Conservation (phyloP, 2,797 vertebrate genomes). For the Peromyscus eremicus region DNA sequence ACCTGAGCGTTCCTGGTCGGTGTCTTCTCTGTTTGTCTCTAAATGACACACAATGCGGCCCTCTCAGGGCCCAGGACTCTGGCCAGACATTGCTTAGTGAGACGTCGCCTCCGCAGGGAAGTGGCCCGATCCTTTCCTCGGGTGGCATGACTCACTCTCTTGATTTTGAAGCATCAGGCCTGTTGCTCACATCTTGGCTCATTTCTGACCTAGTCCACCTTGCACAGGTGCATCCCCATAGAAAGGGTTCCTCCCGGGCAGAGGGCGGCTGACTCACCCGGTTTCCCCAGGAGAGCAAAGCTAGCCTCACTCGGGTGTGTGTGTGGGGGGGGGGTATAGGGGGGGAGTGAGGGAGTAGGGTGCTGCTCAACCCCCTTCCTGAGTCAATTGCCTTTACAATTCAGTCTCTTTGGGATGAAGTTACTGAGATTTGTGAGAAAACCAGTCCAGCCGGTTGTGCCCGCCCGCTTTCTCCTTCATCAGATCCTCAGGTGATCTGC, state of each 20-base stretch:
- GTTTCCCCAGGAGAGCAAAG: background rate
- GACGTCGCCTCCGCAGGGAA: background rate
- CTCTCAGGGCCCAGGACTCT: background rate
- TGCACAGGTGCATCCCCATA: background rate
- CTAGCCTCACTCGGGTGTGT: background rate
- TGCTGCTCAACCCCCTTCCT: background rate
- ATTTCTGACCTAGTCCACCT: background rate
- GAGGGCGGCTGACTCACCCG: background rate
- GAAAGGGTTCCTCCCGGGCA: background rate
- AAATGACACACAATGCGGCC: background rate
- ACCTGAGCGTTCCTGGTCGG: background rate
- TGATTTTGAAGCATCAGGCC: constrained; percentile 10
- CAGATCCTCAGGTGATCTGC: constrained; percentile 26
- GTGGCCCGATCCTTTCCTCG: background rate
- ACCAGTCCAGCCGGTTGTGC: constrained; percentile 69
- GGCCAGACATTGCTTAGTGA: background rate
- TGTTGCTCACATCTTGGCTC: constrained; percentile 48
- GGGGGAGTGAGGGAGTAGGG: too few species aligned
- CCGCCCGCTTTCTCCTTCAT: background rate
- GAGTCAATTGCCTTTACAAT: constrained; percentile 53
- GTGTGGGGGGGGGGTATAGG: too few species aligned
- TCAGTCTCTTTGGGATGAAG: constrained; percentile 41
- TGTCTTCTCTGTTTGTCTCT: background rate
- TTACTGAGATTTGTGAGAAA: constrained; percentile 53
- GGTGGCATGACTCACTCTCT: constrained; percentile 32